phyloP scores from a whole-genome alignment of 2,888 invertebrate genomes.

The Baronia brevicornis region DNA sequence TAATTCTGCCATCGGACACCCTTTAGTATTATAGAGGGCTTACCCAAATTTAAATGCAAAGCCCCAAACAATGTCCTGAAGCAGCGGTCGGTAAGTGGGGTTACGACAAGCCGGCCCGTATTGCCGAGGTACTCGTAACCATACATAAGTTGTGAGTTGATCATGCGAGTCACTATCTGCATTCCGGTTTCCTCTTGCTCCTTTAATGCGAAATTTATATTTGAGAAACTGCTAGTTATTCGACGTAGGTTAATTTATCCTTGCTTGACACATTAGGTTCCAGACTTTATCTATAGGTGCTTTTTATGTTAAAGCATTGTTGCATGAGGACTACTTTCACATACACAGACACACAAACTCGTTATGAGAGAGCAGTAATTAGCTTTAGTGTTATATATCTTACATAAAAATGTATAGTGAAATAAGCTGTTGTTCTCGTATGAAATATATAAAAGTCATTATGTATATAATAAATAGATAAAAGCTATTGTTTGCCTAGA shows the following conservation, averaged over 20 bases:
- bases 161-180: slow-evolving; percentile 87
- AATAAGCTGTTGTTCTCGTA: no score
- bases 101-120: slow-evolving; percentile 90
- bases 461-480: no score
- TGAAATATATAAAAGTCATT: no score
- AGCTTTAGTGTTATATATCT: no score
- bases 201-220: no score
- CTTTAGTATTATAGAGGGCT: slow-evolving; percentile 6
- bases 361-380: no score
- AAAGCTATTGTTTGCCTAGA: no score
- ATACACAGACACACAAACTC: no score
- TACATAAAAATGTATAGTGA: no score
- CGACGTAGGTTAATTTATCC: background rate
- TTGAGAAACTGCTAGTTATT: slow-evolving; percentile 1
- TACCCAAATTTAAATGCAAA: slow-evolving; percentile 88
- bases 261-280: background rate
- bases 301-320: background rate
- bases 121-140: slow-evolving; percentile 97
- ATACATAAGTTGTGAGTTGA: slow-evolving; percentile 90
- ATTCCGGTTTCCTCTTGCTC: slow-evolving; percentile 60
- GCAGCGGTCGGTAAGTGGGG: slow-evolving; percentile 94
- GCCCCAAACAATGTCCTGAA: slow-evolving; percentile 95
- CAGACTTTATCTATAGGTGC: no score
- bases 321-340: no score
- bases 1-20: no score